Evolutionary conservation across 2,113 vertebrate species (phyloP), one percentile per base, ranked within the genome.

Genomic region (Antidorcas marsupialis): DNA sequence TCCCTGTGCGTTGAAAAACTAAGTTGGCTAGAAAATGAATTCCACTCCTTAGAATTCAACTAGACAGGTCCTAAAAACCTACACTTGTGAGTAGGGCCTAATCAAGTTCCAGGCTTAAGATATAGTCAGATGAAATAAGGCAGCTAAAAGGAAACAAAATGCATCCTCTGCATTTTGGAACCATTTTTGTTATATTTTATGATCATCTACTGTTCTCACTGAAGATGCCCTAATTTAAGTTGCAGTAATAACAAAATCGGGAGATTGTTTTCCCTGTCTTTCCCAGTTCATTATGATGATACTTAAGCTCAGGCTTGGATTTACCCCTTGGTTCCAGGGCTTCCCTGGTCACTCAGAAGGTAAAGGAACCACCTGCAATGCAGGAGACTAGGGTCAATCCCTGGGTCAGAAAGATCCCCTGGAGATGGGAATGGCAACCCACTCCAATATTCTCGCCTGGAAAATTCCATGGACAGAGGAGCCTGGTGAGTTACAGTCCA

Each of bases 11-110:
- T 86, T 64, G 59, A 50, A 92, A 97, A 97, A 96, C 92, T 71
- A 81, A 93, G 93, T 97, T 83, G 67, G 78, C 94, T 95, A 89
- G 83, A 97, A 98, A 97, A 92, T 16, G 89, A 89, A 92, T 98
- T 84, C 45, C 52, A 27, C 47, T 87, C 16, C 74, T 71, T 98
- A 95, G 96, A 71, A 94, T 97, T 39, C 82, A 92, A 17, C 55
- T 92, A 2, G 0, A 27, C 53, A 23, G 89, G 30, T 33, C 89
- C 98, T 87, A 45, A 91, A 94, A 95, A 96, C 71, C 76, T 87
- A 21, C n/a, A 95, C 60, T 97, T 96, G 83, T 88, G 84, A 96
- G 47, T 39, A 90, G 90, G 94, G 82, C 50, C 82, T 57, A 91
- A 47, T 52, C 88, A 98, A 97, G 91, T 97, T 87, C 96, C 43